A percentile compares a stretch with the other conserved stretches of the same genome.
These are phyloP conservation scores for Gambelia wislizenii DNA, from an alignment of 2,797 vertebrate genomes.

Conservation along the genomic window DNA sequence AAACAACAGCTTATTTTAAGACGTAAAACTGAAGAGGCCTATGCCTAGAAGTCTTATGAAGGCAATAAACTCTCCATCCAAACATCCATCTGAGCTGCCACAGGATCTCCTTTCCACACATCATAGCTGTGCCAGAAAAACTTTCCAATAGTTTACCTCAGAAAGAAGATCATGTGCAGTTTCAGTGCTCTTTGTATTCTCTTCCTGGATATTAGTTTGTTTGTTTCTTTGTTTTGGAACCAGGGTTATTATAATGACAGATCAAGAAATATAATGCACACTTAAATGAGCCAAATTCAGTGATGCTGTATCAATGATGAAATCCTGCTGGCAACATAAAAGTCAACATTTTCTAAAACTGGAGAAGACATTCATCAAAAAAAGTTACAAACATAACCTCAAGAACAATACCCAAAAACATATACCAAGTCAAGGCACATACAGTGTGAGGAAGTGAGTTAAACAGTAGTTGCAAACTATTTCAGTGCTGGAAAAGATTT, in stretches of 20 bases:
- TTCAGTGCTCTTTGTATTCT: background rate
- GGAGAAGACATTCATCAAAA: too few species aligned
- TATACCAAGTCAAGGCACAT: too few species aligned
- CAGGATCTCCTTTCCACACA: too few species aligned
- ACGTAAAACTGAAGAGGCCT: background rate
- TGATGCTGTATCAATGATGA: background rate
- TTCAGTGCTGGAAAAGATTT: too few species aligned
- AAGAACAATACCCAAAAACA: too few species aligned
- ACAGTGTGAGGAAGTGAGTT: too few species aligned
- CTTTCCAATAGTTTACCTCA: background rate
- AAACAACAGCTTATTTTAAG: background rate
- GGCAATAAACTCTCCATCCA: too few species aligned
- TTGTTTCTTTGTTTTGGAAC: background rate
- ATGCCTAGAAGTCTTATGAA: background rate
- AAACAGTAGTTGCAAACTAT: too few species aligned
- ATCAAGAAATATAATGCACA: background rate
- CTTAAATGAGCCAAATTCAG: background rate
- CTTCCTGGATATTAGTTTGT: background rate
- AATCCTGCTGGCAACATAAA: too few species aligned
- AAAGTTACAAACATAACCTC: too few species aligned
- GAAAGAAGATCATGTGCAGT: background rate
- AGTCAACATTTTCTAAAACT: too few species aligned
- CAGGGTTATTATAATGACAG: background rate
- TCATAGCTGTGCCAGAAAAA: background rate
- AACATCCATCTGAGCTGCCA: background rate